Evolutionary conservation across 1,140 invertebrate genomes (phyloP).

Genomic region (Zaprionus kolodkinae): DNA sequence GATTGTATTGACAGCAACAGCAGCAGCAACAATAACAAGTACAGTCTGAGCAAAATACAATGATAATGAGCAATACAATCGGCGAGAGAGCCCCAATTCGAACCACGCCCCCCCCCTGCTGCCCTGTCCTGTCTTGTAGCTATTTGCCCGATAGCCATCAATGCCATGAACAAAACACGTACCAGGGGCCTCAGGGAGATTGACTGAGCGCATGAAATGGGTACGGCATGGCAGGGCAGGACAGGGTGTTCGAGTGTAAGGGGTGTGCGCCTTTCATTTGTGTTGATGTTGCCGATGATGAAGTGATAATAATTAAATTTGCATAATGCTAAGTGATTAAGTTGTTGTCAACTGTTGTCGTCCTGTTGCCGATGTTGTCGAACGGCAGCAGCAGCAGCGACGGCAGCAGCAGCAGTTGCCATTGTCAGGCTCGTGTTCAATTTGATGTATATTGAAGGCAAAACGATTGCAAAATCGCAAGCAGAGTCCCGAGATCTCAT

Average conservation of each 20-base stretch:
- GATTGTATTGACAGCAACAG: slow-evolving; percentile 60
- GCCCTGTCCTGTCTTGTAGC: slow-evolving; percentile 35
- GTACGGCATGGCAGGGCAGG: not conserved
- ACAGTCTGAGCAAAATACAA: slow-evolving; percentile 42
- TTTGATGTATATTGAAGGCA: slow-evolving; percentile 32
- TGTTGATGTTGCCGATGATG: slow-evolving; percentile 69
- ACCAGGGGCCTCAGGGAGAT: slow-evolving; percentile 42
- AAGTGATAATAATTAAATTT: slow-evolving; percentile 81
- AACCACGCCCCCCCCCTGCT: not conserved
- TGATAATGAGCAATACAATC: slow-evolving; percentile 54
- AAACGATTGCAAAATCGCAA: slow-evolving; percentile 64
- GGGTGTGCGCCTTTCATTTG: slow-evolving; percentile 34
- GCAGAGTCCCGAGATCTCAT: slow-evolving; percentile 8
- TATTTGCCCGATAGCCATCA: slow-evolving; percentile 73
- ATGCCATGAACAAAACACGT: slow-evolving; percentile 61
- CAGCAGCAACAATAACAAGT: slow-evolving; percentile 32
- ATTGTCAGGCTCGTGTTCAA: slow-evolving; percentile 46
- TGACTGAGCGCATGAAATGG: slow-evolving; percentile 9
- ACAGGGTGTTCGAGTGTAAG: too few species aligned
- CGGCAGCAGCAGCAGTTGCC: slow-evolving; percentile 29
- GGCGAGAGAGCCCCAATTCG: slow-evolving; percentile 25
- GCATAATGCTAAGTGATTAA: slow-evolving; percentile 80
- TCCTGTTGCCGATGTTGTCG: slow-evolving; percentile 22
- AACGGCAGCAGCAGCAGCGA: slow-evolving; percentile 30
- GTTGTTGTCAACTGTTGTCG: slow-evolving; percentile 68